Evolutionary conservation across 2,888 invertebrate species (phyloP), one percentile per base, ranked within the genome.

Genomic region (Miltochrista miniata): DNA sequence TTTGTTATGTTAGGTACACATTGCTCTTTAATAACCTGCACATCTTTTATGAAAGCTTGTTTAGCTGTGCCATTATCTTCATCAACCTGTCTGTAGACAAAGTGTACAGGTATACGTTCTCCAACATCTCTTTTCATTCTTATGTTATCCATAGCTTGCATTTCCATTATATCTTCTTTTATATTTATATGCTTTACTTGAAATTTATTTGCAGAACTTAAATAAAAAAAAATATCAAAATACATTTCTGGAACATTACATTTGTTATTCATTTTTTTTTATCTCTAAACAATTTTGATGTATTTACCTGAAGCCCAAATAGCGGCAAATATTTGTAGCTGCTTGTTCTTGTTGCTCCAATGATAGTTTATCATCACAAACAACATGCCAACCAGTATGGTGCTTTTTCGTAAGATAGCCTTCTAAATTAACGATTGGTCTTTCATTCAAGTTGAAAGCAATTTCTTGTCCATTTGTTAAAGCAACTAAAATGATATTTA

Each of bases 381-480:
- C 82, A 1, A 95, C 92, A 45, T 88, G 90, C 96, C 96, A 96
- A 39, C 86, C 73, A 1, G 93, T 94, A 24, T 92, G 81, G n/a
- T 82, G 78, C 63, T 94, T 94, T 67, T 92, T 91, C 0, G 94
- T 93, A 43, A 96, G 78, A 48, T 95, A 88, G 15, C 96, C 96
- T 63, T 93, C 92, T 45, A 85, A 80, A 56, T 88, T 92, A 7
- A 95, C 78, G 52, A 85, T 81, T 0, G 96, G 95, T 61, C 93
- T 92, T 41, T 92, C 90, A 66, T 95, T 94, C 38, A 91, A 77
- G 72, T 95, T 95, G 44, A 93, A 79, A 37, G 81, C 71, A 31
- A 96, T 83, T 56, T 91, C 87, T 54, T 87, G 85, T 1, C 95
- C 95, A 80, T 96, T 93, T 0, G 95, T 94, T 46, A 96, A 79